phyloP scores from a whole-genome alignment of 2,888 invertebrate species.

The Neoscelio sp. region DNA sequence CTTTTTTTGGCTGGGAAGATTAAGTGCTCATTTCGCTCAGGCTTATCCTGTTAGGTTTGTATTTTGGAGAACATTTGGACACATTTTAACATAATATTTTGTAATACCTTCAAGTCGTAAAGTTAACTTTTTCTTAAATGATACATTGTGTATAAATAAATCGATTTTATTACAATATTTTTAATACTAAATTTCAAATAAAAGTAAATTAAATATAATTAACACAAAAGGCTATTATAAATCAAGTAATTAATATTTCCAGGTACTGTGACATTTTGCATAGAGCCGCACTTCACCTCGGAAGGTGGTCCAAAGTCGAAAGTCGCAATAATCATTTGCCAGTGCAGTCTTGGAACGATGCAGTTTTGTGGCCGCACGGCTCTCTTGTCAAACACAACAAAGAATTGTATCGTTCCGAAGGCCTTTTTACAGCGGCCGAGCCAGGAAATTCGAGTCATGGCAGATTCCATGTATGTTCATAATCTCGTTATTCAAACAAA shows the following conservation, averaged over 20 bases:
- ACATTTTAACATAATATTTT: too few species aligned
- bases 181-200: too few species aligned
- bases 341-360: conserved; percentile 85
- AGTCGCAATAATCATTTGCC: conserved; percentile 85
- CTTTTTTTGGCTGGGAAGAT: conserved; percentile 93
- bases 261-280: conserved; percentile 95
- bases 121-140: too few species aligned
- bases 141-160: too few species aligned
- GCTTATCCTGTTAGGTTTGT: conserved; percentile 84
- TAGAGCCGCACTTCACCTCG: conserved; percentile 94
- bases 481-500: too few species aligned
- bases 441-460: conserved; percentile 92
- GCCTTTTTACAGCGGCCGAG: conserved; percentile 93
- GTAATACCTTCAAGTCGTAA: too few species aligned
- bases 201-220: conserved; percentile 47
- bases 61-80: too few species aligned
- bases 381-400: conserved; percentile 89
- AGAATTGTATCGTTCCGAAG: conserved; percentile 90
- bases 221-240: too few species aligned
- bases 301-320: conserved; percentile 88
- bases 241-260: too few species aligned
- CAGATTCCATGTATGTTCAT: conserved; percentile 93
- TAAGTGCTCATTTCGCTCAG: conserved; percentile 84
- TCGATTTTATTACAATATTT: too few species aligned
- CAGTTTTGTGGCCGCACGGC: conserved; percentile 90